Base-by-base conservation (phyloP, 2,888 invertebrate genomes). In the Phasia obesa region DNA sequence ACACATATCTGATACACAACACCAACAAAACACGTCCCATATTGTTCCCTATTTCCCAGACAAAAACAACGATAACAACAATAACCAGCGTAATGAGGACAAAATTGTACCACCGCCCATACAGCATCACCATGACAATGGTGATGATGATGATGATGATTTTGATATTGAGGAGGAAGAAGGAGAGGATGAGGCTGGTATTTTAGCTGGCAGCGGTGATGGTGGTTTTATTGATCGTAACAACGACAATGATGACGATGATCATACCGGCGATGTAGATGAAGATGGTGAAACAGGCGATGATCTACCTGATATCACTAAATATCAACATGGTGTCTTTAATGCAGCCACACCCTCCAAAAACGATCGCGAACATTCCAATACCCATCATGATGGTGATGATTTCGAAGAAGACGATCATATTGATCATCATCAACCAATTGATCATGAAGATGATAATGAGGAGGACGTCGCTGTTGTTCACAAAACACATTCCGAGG, bases 171-270 rank as follows among this genome's bases (percentile, higher is more conserved):
- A 86, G 62, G 88, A 87, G 49, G 85, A 86, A 59, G 88, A 87
- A 49, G 88, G 87, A 83, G 87, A 78, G 44, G 88, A 85, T 49
- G 88, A 87, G 83, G 87, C 86, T 87, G 87, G 86, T 59, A 82
- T 85, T 71, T 77, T 81, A 77, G 82, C 81, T 71, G 86, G 86
- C 81, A 81, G 85, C 78, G 86, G 86, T 67, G 86, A 87, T 84
- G 86, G 86, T 35, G 86, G 87, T 60, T 85, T 86, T 64, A 86
- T 86, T 70, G 86, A 84, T 84, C 78, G 70, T 49, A 77, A 59
- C 51, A 71, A 78, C 23, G 69, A 77, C 49, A 80, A 76, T 57
- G 69, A 77, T 65, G 86, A 86, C 47, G 86, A 85, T 21, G 85
- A 86, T 70, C 84, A 85, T 55, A 85, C 85, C 15, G 85, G 87